Conservation (phyloP, 2,888 invertebrate genomes). For the Conomelus anceps region DNA sequence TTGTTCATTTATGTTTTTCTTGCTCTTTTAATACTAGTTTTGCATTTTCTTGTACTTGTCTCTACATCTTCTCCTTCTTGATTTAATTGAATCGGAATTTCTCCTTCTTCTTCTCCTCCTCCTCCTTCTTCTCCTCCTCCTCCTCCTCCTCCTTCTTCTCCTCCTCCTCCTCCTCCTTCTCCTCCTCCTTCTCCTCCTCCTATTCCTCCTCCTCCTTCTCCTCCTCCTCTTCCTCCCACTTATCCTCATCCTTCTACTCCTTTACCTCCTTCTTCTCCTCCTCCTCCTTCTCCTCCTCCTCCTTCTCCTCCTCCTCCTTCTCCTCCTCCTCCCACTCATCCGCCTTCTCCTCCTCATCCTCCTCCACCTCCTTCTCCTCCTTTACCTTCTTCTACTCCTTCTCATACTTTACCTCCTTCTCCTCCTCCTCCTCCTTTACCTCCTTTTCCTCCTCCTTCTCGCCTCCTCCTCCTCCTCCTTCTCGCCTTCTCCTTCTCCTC, state of each 20-base stretch:
- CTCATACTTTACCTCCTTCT: no score
- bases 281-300: not conserved
- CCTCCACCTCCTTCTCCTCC: not conserved
- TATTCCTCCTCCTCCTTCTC: not conserved
- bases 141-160: not conserved
- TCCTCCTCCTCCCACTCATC: not conserved
- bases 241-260: not conserved
- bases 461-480: slow-evolving; percentile 20
- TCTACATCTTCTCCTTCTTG: not conserved
- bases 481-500: slow-evolving; percentile 20
- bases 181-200: not conserved
- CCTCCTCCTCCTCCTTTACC: no score
- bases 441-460: not conserved
- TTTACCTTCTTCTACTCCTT: not conserved
- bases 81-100: not conserved
- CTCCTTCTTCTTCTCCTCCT: not conserved
- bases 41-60: no score
- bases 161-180: not conserved
- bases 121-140: not conserved
- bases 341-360: not conserved
- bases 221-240: not conserved
- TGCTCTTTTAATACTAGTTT: not conserved
- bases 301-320: not conserved
- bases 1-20: not conserved
- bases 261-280: not conserved